Evolutionary conservation across 1,140 invertebrate genomes (phyloP).

Genomic region (Bombus soroeensis): DNA sequence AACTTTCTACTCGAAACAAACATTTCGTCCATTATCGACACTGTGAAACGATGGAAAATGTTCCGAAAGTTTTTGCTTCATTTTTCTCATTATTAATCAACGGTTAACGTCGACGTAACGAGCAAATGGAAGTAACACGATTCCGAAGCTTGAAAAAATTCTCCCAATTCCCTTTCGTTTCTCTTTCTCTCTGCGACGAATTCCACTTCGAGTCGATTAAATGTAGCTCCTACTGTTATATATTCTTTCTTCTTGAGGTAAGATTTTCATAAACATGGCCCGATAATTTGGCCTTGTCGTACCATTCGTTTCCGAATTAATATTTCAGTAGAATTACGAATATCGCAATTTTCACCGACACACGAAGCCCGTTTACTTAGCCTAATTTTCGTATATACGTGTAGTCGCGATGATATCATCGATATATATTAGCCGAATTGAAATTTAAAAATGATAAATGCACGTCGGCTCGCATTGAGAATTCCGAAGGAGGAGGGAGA

Average conservation of each 20-base stretch:
- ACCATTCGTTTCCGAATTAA: no score
- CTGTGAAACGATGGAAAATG: background rate
- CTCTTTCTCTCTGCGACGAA: background rate
- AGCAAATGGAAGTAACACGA: conserved; percentile 5
- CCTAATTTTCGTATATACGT: background rate
- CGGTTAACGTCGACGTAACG: background rate
- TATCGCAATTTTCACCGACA: no score
- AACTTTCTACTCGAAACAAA: background rate
- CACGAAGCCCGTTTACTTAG: background rate
- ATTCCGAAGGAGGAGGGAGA: background rate
- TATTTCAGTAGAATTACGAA: no score
- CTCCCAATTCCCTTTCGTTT: background rate
- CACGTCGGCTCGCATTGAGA: background rate
- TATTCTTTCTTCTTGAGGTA: background rate
- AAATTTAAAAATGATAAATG: background rate
- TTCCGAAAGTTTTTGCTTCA: background rate
- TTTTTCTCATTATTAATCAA: conserved; percentile 30
- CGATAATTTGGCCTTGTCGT: no score
- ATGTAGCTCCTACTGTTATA: background rate
- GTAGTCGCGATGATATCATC: background rate
- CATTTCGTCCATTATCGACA: background rate
- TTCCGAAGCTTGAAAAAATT: conserved; percentile 40
- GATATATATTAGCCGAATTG: background rate
- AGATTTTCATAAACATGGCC: background rate
- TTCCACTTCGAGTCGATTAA: conserved; percentile 13